These are phyloP conservation scores for Megathymus violae DNA, from an alignment of 1,140 invertebrate genomes.

Conservation along the genomic window DNA sequence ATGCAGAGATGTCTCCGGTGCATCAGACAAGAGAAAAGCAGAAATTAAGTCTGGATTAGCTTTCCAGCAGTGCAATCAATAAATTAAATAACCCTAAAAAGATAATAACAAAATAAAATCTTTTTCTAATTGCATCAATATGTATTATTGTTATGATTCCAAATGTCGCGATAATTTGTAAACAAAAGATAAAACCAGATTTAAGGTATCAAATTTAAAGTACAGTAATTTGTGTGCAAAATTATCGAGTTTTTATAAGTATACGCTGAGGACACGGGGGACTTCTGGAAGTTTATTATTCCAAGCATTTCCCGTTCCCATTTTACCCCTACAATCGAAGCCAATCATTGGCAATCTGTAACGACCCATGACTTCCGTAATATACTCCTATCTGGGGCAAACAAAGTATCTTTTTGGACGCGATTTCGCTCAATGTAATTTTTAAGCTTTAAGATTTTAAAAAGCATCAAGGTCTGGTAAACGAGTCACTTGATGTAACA, in stretches of 20 bases:
- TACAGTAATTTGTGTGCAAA: neutral
- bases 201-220: neutral
- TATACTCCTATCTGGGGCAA: neutral
- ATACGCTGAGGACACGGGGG: neutral
- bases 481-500: no score
- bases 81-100: no score
- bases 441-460: no score
- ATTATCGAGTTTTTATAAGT: neutral
- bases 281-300: neutral
- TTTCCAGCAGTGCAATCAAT: no score
- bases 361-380: neutral
- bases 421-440: neutral
- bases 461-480: no score
- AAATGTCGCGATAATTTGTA: neutral
- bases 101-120: no score
- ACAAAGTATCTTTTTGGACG: neutral
- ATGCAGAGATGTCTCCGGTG: no score
- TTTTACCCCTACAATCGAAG: neutral
- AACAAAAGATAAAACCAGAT: neutral
- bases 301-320: conserved; percentile 1
- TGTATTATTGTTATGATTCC: no score
- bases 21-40: no score
- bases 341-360: neutral
- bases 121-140: no score
- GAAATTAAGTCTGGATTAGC: no score